A percentile compares a stretch with the other conserved stretches of the same genome.
Evolutionary conservation across 2,797 vertebrate genomes (phyloP).

Genomic region (Eulemur mongoz): DNA sequence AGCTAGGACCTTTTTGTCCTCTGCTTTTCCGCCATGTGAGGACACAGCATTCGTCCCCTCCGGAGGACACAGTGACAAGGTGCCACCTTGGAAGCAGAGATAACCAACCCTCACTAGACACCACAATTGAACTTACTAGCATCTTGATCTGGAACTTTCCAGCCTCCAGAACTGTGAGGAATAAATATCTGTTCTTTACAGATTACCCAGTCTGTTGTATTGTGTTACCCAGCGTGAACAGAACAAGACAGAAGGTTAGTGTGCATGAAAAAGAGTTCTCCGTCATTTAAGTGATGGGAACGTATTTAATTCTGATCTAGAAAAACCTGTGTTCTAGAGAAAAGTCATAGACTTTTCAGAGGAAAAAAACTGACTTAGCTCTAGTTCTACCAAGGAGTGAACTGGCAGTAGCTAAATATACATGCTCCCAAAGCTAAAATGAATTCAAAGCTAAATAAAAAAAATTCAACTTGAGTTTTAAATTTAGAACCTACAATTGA

Average conservation of each 20-base stretch:
- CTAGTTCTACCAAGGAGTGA: background rate
- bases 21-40: background rate
- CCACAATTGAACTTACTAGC: background rate
- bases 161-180: background rate
- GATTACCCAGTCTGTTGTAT: too few relatives aligned
- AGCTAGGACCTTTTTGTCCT: background rate
- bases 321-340: slow-evolving; percentile 7
- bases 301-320: background rate
- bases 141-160: background rate
- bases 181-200: background rate
- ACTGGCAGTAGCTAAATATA: slow-evolving; percentile 61
- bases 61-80: too few relatives aligned
- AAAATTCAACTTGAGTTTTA: slow-evolving; percentile 45
- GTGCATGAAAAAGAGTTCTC: background rate
- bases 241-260: background rate
- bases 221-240: background rate
- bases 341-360: slow-evolving; percentile 24
- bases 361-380: background rate
- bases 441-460: slow-evolving; percentile 53
- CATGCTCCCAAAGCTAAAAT: slow-evolving; percentile 47
- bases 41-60: background rate
- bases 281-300: background rate
- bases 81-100: background rate
- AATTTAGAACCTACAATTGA: slow-evolving; percentile 79
- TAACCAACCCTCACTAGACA: background rate